Base-by-base conservation (phyloP, 2,797 vertebrate genomes). In the Gobio occitaniae region DNA sequence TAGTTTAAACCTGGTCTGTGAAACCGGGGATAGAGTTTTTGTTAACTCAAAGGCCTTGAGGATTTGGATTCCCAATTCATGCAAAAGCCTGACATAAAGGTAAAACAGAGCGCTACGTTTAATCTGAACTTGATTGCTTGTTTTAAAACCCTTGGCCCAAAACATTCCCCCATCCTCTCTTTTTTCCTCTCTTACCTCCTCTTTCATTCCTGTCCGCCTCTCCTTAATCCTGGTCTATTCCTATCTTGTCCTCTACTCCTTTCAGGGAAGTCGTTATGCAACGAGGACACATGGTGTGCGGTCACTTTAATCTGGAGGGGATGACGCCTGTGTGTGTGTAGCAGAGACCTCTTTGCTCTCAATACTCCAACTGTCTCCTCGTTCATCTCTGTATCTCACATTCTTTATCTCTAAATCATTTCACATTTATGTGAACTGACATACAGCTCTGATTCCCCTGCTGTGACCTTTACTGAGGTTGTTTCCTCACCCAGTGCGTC, bases 291-390 rank as follows among this genome's bases (percentile, higher is more conserved):
- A 88, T 90, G 89, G 88, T 87, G 74, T 88, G 88, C 87, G 87
- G 90, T 92, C 89, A 91, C 19, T 93, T 93, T 94, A 94, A 95
- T 95, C 93, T 93, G 90, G 86, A 80, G 17, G 70, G 91, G 84
- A 90, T 93, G 86, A 77, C 44, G 74, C 72, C 61, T 83, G 50
- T 79, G 56, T 25, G 48, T 77, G 41, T 72, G 47, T 75, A 65
- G 75, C 29, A 63, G 74, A 84, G 68, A 68, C 92, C 91, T 92
- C 87, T 94, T 94, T 93, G 93, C 89, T 92, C 92, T 94, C 94
- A 93, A 84, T 84, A 78, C 91, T 83, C 86, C 87, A 36, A 90
- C 87, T 59, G 69, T 71, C 56, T 9, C 17, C 56, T 74, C 29
- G 25, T 82, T 61, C 66, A 56, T 91, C 88, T 71, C 77, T 86